Percentiles rank a stretch among this genome's conserved stretches.
Conservation (phyloP, 2,113 vertebrate species). For the Pholis gunnellus region DNA sequence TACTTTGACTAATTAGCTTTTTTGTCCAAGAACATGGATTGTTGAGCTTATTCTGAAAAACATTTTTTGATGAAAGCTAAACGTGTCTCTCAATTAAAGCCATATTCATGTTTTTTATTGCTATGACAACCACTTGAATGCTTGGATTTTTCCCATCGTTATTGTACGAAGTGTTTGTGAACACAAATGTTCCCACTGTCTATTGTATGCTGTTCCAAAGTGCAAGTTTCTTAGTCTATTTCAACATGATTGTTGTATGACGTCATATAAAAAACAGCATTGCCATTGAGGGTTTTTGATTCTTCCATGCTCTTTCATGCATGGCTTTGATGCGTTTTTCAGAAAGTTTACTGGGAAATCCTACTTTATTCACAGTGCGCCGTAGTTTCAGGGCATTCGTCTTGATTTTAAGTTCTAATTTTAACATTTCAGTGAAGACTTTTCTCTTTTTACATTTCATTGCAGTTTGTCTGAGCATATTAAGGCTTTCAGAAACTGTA, state of each 20-base stretch:
- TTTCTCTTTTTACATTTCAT: constrained; percentile 12
- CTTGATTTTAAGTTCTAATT: constrained; percentile 34
- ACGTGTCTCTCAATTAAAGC: background rate
- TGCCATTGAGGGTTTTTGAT: constrained; percentile 1
- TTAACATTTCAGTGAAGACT: constrained; percentile 33
- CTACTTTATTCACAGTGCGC: constrained; percentile 28
- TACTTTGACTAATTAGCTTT: constrained; percentile 35
- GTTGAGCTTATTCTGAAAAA: background rate
- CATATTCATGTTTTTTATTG: background rate
- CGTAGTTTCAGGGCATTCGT: constrained; percentile 19
- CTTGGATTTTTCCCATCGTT: background rate
- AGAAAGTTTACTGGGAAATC: constrained; percentile 40
- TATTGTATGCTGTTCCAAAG: background rate
- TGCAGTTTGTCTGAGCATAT: constrained; percentile 44
- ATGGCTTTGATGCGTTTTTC: constrained; percentile 18
- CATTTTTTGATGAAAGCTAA: background rate
- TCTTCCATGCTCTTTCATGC: background rate
- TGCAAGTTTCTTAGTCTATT: background rate
- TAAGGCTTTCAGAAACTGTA: constrained; percentile 22
- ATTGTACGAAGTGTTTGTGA: background rate
- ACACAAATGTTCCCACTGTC: background rate
- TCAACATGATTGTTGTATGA: background rate
- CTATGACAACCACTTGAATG: background rate
- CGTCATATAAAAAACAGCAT: background rate
- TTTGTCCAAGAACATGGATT: constrained; percentile 23